These are phyloP conservation scores for Grammomys surdaster DNA, from an alignment of 2,113 vertebrate genomes.

Conservation along the genomic window DNA sequence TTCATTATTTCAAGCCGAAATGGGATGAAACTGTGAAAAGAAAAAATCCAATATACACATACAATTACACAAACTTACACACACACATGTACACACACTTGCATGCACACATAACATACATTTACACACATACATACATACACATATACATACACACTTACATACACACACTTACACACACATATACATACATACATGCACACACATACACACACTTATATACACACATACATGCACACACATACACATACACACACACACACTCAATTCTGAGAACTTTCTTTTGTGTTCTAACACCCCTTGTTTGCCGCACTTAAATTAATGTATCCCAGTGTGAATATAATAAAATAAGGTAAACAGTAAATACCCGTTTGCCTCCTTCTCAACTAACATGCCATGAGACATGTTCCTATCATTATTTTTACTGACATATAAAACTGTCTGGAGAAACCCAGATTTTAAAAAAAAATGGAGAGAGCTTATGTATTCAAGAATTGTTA, in stretches of 20 bases:
- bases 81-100: neutral
- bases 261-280: constrained; percentile 15
- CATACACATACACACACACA: neutral
- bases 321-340: neutral
- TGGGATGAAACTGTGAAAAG: neutral
- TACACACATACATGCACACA: neutral
- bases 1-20: constrained; percentile 58
- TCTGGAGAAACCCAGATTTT: neutral
- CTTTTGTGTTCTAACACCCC: neutral
- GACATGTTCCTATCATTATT: neutral
- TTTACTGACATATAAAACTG: neutral
- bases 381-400: neutral
- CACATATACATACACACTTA: neutral
- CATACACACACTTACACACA: neutral
- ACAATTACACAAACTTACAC: neutral
- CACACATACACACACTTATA: neutral
- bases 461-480: neutral
- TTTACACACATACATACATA: neutral
- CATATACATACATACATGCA: neutral
- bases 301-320: neutral
- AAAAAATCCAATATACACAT: neutral
- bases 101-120: neutral
- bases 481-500: neutral
- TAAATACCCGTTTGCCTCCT: neutral
- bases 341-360: neutral